Evolutionary conservation across 2,797 vertebrate species (phyloP).

Genomic region (Gadopsis bispinosus): DNA sequence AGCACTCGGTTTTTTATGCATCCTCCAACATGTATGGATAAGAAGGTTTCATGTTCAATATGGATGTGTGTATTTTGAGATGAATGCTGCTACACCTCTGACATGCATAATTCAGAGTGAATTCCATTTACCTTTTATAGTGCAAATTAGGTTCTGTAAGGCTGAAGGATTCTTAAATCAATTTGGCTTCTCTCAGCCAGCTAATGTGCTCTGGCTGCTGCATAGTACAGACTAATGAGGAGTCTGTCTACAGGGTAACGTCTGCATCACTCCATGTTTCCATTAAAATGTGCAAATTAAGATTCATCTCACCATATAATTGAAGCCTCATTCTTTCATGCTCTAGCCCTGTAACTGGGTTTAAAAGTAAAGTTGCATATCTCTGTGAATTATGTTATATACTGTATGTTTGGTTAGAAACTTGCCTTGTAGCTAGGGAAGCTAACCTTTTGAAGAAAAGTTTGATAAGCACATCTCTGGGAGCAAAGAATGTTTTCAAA

Average conservation of each 20-base stretch:
- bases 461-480: slow-evolving; percentile 39
- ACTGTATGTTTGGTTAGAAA: slow-evolving; percentile 26
- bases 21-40: slow-evolving; percentile 18
- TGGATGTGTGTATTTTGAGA: slow-evolving; percentile 56
- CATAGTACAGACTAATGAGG: slow-evolving; percentile 74
- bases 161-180: slow-evolving; percentile 78
- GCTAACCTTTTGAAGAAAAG: slow-evolving; percentile 39
- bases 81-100: slow-evolving; percentile 51
- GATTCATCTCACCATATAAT: slow-evolving; percentile 70
- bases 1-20: slow-evolving; percentile 35
- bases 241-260: slow-evolving; percentile 64
- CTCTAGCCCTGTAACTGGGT: slow-evolving; percentile 29
- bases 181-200: slow-evolving; percentile 75
- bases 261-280: slow-evolving; percentile 67
- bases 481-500: slow-evolving; percentile 28
- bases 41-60: slow-evolving; percentile 38
- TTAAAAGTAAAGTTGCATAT: slow-evolving; percentile 47
- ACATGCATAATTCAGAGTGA: slow-evolving; percentile 70
- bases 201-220: slow-evolving; percentile 71
- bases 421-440: slow-evolving; percentile 10
- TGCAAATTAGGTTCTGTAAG: slow-evolving; percentile 79
- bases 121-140: slow-evolving; percentile 78
- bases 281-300: slow-evolving; percentile 74
- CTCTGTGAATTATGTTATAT: slow-evolving; percentile 28
- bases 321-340: slow-evolving; percentile 51